These are phyloP conservation scores for Biston betularia DNA, from an alignment of 2,888 invertebrate genomes.

Conservation along the genomic window DNA sequence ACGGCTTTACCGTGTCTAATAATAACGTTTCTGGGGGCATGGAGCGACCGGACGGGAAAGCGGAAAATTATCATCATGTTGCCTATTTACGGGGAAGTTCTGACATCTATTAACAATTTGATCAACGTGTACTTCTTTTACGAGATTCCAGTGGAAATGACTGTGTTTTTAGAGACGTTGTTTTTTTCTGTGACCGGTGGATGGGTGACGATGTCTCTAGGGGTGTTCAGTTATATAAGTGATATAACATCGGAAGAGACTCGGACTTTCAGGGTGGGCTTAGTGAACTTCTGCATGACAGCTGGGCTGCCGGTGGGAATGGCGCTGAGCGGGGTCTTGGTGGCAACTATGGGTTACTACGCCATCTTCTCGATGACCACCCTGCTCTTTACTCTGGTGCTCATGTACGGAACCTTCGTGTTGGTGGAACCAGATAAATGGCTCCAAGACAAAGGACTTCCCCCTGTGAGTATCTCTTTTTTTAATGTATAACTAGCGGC, in stretches of 20 bases:
- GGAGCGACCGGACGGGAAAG: constrained; percentile 87
- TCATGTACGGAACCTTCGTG: constrained; percentile 89
- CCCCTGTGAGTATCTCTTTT: constrained; percentile 64
- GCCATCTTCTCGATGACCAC: constrained; percentile 75
- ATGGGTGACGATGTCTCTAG: constrained; percentile 86
- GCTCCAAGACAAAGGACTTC: constrained; percentile 66
- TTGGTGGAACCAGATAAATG: constrained; percentile 88
- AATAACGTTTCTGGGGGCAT: constrained; percentile 87
- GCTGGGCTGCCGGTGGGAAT: constrained; percentile 86
- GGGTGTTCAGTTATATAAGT: constrained; percentile 87
- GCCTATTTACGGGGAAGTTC: constrained; percentile 84
- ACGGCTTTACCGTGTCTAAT: constrained; percentile 85
- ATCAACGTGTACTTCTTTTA: constrained; percentile 86
- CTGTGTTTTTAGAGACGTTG: constrained; percentile 82
- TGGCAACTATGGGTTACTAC: constrained; percentile 76
- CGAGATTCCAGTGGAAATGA: constrained; percentile 84
- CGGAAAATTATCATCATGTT: constrained; percentile 86
- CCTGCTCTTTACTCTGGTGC: constrained; percentile 84
- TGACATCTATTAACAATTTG: constrained; percentile 80
- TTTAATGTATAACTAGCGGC: not conserved
- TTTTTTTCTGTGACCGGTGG: constrained; percentile 84
- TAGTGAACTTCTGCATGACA: constrained; percentile 87
- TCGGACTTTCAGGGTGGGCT: constrained; percentile 87
- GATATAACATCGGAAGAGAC: constrained; percentile 86
- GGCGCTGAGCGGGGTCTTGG: constrained; percentile 81